Evolutionary conservation across 92 coral and sea anemone species (phyloP).

Genomic region (Siderastrea siderea): DNA sequence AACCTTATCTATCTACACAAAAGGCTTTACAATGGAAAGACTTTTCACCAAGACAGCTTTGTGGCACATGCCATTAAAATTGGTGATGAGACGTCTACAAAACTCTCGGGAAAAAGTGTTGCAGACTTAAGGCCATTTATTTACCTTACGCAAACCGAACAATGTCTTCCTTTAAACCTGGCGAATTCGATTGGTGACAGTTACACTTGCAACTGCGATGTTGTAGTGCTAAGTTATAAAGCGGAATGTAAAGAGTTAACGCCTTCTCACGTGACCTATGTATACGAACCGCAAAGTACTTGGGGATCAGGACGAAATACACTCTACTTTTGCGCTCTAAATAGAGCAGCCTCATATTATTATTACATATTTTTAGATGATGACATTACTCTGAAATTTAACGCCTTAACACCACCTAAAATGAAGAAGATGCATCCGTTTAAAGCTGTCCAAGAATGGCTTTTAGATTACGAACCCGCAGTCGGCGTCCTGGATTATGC

Average conservation of each 20-base stretch:
- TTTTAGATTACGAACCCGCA: too few species aligned
- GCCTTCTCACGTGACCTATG: constrained; percentile 18
- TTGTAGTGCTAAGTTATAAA: constrained; percentile 38
- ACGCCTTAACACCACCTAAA: neutral
- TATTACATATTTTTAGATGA: too few species aligned
- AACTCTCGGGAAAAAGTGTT: neutral
- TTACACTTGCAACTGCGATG: constrained; percentile 27
- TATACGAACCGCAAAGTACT: neutral
- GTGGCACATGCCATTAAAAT: neutral
- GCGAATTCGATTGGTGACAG: constrained; percentile 7
- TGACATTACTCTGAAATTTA: too few species aligned
- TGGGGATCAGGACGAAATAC: too few species aligned
- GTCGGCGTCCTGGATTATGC: too few species aligned
- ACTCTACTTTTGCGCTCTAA: too few species aligned
- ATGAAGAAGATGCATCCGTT: constrained; percentile 11
- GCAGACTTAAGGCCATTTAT: too few species aligned
- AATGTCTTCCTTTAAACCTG: constrained; percentile 2
- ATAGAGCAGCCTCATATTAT: too few species aligned
- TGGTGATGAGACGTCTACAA: neutral
- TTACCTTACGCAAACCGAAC: too few species aligned
- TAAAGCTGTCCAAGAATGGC: too few species aligned
- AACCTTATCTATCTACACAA: neutral
- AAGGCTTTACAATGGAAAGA: too few species aligned
- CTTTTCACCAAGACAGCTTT: too few species aligned
- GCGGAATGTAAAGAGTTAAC: constrained; percentile 15